Evolutionary conservation across 2,888 invertebrate species (phyloP).

Genomic region (Rhingia campestris): DNA sequence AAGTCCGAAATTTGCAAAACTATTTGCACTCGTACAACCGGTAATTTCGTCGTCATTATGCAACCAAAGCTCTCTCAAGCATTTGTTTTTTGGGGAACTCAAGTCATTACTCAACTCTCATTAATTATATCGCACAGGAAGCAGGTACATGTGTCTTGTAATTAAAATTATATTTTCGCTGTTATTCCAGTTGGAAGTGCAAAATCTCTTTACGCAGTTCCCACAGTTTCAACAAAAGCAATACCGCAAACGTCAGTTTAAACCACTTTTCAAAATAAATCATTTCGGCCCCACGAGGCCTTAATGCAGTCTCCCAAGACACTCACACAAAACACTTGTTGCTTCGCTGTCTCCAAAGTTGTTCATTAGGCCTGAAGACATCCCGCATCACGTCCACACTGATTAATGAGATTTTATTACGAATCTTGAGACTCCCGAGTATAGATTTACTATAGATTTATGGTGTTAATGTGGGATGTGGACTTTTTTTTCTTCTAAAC

Average conservation of each 20-base stretch:
- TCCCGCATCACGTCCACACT: constrained; percentile 6
- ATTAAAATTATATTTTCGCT: background rate
- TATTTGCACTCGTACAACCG: too few species aligned
- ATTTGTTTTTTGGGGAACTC: too few species aligned
- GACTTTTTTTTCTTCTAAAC: background rate
- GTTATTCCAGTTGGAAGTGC: constrained; percentile 2
- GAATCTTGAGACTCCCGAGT: background rate
- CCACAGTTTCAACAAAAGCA: background rate
- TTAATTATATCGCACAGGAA: background rate
- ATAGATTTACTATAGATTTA: background rate
- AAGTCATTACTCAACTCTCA: too few species aligned
- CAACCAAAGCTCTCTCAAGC: too few species aligned
- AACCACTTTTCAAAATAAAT: constrained; percentile 6
- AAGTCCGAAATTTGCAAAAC: too few species aligned
- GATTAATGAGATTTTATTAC: constrained; percentile 21
- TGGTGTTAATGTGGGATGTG: background rate
- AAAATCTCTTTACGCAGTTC: background rate
- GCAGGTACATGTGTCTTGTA: background rate
- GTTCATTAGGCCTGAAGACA: constrained; percentile 22
- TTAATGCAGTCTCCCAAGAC: background rate
- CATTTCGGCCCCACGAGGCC: background rate
- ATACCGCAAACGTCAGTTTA: background rate
- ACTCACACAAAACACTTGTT: constrained; percentile 30
- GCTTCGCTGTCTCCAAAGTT: constrained; percentile 29
- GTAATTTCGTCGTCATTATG: too few species aligned